Conservation (phyloP, 2,888 invertebrate genomes). For the Clivina fossor region DNA sequence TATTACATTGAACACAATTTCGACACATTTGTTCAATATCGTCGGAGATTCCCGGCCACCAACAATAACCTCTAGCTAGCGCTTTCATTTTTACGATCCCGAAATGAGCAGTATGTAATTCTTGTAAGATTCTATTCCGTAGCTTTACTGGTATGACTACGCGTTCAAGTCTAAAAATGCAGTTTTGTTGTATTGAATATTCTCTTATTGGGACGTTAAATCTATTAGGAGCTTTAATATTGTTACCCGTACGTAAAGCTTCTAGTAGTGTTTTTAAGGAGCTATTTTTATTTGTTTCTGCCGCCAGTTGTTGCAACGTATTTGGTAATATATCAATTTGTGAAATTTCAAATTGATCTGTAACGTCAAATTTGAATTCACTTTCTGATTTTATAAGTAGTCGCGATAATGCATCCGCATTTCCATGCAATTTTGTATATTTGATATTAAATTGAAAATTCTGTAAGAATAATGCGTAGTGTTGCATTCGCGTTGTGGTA, state of each 20-base stretch:
- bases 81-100: conserved; percentile 20
- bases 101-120: conserved; percentile 25
- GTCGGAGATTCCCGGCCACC: conserved; percentile 31
- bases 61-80: conserved; percentile 31
- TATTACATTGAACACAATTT: conserved; percentile 31
- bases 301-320: conserved; percentile 1
- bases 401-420: too few relatives aligned
- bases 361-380: too few relatives aligned
- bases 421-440: too few relatives aligned
- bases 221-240: background rate
- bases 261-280: conserved; percentile 20
- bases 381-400: too few relatives aligned
- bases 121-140: conserved; percentile 14
- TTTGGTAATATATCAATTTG: conserved; percentile 16
- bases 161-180: too few relatives aligned
- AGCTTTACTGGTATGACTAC: conserved; percentile 12
- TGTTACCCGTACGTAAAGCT: conserved; percentile 1
- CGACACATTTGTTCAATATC: conserved; percentile 29
- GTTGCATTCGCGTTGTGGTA: too few relatives aligned
- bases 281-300: conserved; percentile 9
- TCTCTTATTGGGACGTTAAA: too few relatives aligned
- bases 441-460: too few relatives aligned
- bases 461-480: too few relatives aligned
- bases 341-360: too few relatives aligned
- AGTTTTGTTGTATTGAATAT: too few relatives aligned